A percentile compares a stretch with the other conserved stretches of the same genome.
Evolutionary conservation across 1,140 invertebrate species (phyloP).

Genomic region (Drosophila murphyi): DNA sequence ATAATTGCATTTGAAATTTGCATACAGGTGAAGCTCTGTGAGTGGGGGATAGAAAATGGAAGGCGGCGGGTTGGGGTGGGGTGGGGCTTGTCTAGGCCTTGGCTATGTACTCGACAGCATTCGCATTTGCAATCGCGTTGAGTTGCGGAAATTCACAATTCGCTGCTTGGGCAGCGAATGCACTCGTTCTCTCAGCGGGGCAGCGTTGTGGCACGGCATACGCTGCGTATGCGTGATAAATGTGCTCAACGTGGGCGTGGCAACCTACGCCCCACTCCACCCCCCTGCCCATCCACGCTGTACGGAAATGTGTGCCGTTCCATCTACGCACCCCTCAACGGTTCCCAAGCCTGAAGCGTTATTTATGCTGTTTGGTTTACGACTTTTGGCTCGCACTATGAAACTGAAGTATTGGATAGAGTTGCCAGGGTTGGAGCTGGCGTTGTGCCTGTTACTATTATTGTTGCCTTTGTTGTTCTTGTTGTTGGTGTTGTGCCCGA

Average conservation of each 20-base stretch:
- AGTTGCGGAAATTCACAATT: conserved; percentile 75
- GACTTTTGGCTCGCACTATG: conserved; percentile 50
- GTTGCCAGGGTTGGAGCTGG: background rate
- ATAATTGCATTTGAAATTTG: conserved; percentile 59
- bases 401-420: conserved; percentile 20
- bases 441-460: background rate
- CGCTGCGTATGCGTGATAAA: conserved; percentile 77
- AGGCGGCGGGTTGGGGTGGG: background rate
- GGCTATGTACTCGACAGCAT: conserved; percentile 27
- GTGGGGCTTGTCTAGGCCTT: conserved; percentile 39
- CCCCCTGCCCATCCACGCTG: too few species aligned
- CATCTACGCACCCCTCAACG: conserved; percentile 40
- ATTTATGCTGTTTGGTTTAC: conserved; percentile 74
- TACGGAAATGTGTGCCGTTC: conserved; percentile 64
- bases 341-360: conserved; percentile 45
- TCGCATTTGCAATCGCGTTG: conserved; percentile 54
- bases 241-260: conserved; percentile 57
- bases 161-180: conserved; percentile 36
- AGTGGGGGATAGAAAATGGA: background rate
- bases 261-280: background rate
- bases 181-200: conserved; percentile 10
- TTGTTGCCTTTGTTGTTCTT: background rate
- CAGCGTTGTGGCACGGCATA: conserved; percentile 52
- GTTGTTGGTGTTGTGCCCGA: conserved; percentile 18
- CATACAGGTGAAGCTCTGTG: conserved; percentile 34